Percentiles rank a stretch among this genome's conserved stretches.
These are phyloP conservation scores for Alces alces DNA, from an alignment of 2,113 vertebrate genomes.

Conservation along the genomic window DNA sequence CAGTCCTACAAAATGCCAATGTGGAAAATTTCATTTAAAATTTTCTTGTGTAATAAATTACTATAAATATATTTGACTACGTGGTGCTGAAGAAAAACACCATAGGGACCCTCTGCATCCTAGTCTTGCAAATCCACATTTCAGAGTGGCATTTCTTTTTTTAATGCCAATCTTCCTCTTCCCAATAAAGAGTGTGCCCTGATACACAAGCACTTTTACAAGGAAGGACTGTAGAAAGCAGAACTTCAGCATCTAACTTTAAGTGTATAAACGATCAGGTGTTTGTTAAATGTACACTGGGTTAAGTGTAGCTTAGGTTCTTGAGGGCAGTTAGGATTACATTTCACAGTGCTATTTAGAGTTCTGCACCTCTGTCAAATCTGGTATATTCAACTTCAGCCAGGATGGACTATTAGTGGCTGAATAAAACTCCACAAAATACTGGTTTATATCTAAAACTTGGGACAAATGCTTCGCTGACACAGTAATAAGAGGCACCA, in stretches of 20 bases:
- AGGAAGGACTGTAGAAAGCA: not conserved
- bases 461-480: not conserved
- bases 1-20: not conserved
- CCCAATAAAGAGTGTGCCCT: not conserved
- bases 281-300: not conserved
- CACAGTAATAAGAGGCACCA: constrained; percentile 21
- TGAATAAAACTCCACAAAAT: constrained; percentile 4
- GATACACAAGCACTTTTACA: not conserved
- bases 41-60: not conserved
- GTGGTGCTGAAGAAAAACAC: not conserved
- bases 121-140: not conserved
- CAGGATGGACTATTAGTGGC: constrained; percentile 1
- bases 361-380: constrained; percentile 37
- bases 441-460: not conserved
- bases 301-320: not conserved
- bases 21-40: not conserved
- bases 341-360: constrained; percentile 27
- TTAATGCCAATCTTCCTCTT: not conserved
- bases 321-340: not conserved
- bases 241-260: not conserved
- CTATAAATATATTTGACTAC: not conserved
- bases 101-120: not conserved
- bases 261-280: rapidly evolving
- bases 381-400: not conserved
- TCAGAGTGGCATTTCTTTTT: not conserved